A percentile compares a stretch with the other conserved stretches of the same genome.
Evolutionary conservation across 2,797 vertebrate species (phyloP).

Genomic region (Myotis pilosus): DNA sequence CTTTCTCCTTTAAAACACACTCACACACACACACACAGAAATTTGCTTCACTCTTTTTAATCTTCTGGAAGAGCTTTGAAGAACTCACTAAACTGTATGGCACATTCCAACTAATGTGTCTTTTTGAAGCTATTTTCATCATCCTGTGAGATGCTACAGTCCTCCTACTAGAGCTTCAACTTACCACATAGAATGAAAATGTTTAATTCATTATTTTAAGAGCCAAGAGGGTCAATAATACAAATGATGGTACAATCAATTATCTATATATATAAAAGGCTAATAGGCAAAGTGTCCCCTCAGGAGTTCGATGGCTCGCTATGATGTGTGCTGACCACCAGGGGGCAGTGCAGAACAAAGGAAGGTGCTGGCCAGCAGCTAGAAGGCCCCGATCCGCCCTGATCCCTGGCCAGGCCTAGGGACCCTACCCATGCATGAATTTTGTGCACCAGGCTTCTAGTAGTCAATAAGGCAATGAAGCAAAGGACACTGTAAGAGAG

Average conservation of each 20-base stretch:
- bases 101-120: slow-evolving; percentile 37
- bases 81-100: slow-evolving; percentile 22
- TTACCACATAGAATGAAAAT: slow-evolving; percentile 52
- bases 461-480: slow-evolving; percentile 22
- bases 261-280: background rate
- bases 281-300: too few species aligned
- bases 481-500: slow-evolving; percentile 40
- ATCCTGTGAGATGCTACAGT: background rate
- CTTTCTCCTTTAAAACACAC: slow-evolving; percentile 61
- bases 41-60: slow-evolving; percentile 49
- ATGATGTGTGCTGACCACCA: too few species aligned
- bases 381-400: too few species aligned
- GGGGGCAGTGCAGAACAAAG: too few species aligned
- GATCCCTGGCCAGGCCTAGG: too few species aligned
- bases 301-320: too few species aligned
- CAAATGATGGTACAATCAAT: slow-evolving; percentile 51
- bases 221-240: slow-evolving; percentile 36
- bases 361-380: too few species aligned
- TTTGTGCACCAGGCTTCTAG: too few species aligned
- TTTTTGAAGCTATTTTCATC: slow-evolving; percentile 53
- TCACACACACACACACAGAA: background rate
- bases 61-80: slow-evolving; percentile 40
- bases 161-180: slow-evolving; percentile 1
- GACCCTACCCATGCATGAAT: too few species aligned
- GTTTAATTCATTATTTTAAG: slow-evolving; percentile 6